A percentile compares a stretch with the other conserved stretches of the same genome.
These are phyloP conservation scores for Plecotus auritus DNA, from an alignment of 2,113 vertebrate species.

Conservation along the genomic window DNA sequence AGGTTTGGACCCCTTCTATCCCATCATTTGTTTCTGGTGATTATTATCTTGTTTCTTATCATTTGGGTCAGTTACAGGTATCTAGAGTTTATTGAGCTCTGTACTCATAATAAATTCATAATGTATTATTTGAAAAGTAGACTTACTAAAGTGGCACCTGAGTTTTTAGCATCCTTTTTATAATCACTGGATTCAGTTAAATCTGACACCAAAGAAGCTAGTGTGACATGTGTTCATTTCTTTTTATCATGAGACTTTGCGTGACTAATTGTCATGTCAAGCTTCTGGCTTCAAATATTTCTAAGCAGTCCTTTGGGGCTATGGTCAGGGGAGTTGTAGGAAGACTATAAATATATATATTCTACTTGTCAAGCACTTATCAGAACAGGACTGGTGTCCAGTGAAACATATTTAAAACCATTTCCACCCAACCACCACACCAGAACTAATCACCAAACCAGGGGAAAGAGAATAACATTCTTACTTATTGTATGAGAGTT, in stretches of 20 bases:
- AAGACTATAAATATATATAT: not conserved
- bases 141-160: not conserved
- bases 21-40: not conserved
- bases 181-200: slow-evolving; percentile 32
- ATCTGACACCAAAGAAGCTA: slow-evolving; percentile 45
- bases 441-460: not conserved
- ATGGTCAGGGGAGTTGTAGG: not conserved
- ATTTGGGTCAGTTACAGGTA: not conserved
- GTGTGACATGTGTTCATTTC: slow-evolving; percentile 40
- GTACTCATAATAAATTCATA: not conserved
- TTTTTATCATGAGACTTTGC: slow-evolving; percentile 8
- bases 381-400: not conserved
- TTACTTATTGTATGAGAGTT: not conserved
- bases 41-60: not conserved
- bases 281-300: slow-evolving; percentile 44
- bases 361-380: not conserved
- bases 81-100: not conserved
- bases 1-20: not conserved
- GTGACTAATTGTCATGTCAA: not conserved
- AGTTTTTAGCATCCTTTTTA: slow-evolving; percentile 23
- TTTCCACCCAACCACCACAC: not conserved
- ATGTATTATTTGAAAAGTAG: not conserved
- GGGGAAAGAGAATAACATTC: not conserved
- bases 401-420: not conserved
- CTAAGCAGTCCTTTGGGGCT: not conserved